Percentiles rank a stretch among this genome's conserved stretches.
These are phyloP conservation scores for Paracentrotus lividus DNA, from an alignment of 53 echinoderm and acorn worm genomes.

Conservation along the genomic window DNA sequence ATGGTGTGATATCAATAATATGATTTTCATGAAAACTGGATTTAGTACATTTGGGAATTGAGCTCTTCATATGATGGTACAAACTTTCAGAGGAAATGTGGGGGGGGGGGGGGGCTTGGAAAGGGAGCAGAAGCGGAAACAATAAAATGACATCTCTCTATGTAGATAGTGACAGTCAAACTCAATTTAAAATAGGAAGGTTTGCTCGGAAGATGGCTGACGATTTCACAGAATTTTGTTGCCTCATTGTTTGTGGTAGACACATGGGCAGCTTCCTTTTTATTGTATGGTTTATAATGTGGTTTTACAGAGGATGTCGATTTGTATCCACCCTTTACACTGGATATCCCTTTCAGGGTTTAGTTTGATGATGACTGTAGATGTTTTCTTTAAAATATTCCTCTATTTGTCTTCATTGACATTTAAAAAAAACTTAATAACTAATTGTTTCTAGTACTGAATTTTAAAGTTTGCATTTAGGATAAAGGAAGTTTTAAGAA, in stretches of 20 bases:
- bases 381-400: too few relatives aligned
- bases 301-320: background rate
- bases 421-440: too few relatives aligned
- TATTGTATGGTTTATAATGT: background rate
- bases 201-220: background rate
- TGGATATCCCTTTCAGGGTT: background rate
- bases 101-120: background rate
- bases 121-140: background rate
- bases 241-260: background rate
- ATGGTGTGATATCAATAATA: too few relatives aligned
- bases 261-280: background rate
- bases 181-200: background rate
- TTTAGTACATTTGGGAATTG: too few relatives aligned
- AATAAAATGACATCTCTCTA: slow-evolving; percentile 14
- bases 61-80: too few relatives aligned
- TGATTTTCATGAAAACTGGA: too few relatives aligned
- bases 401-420: too few relatives aligned
- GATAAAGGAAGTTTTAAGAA: too few relatives aligned
- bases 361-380: background rate
- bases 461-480: too few relatives aligned
- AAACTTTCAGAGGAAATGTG: slow-evolving; percentile 16
- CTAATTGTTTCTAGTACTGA: too few relatives aligned
- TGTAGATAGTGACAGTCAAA: slow-evolving; percentile 27
- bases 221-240: slow-evolving; percentile 4
- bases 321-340: background rate